Percentiles rank a stretch among this genome's conserved stretches.
Conservation (phyloP, 2,888 invertebrate species). For the Clitarchus hookeri region DNA sequence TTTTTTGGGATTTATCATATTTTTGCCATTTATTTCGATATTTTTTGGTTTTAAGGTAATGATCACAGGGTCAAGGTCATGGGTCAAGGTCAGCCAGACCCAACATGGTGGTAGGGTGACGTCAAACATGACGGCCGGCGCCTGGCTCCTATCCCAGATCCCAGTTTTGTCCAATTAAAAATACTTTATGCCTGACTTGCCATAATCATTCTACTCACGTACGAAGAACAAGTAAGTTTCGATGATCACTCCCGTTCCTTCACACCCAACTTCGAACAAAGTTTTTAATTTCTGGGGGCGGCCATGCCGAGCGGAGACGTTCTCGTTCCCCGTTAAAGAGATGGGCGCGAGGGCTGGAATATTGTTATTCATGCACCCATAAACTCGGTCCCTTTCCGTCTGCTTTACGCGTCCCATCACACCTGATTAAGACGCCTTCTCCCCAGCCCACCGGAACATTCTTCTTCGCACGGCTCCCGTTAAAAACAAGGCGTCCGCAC, state of each 20-base stretch:
- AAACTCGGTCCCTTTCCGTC: slow-evolving; percentile 14
- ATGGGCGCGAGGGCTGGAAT: not conserved
- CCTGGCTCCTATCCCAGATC: too few relatives aligned
- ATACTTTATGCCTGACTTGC: too few relatives aligned
- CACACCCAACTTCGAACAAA: not conserved
- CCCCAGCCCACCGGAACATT: not conserved
- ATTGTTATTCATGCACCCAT: slow-evolving; percentile 14
- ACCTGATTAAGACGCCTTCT: slow-evolving; percentile 14
- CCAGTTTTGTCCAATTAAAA: too few relatives aligned
- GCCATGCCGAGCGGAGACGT: not conserved
- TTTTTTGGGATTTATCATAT: too few relatives aligned
- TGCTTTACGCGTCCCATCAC: not conserved
- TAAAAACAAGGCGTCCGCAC: not conserved
- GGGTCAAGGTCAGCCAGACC: too few relatives aligned
- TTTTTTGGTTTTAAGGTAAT: too few relatives aligned
- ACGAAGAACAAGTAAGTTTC: not conserved
- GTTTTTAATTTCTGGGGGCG: not conserved
- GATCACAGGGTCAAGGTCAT: too few relatives aligned
- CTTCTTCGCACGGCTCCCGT: not conserved
- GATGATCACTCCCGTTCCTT: not conserved
- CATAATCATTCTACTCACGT: too few relatives aligned
- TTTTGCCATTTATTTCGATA: too few relatives aligned
- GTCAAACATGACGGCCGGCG: too few relatives aligned
- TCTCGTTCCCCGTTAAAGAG: not conserved
- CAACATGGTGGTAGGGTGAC: too few relatives aligned